A percentile compares a stretch with the other conserved stretches of the same genome.
These are phyloP conservation scores for Squalus acanthias DNA, from an alignment of 2,797 vertebrate genomes.

Conservation along the genomic window DNA sequence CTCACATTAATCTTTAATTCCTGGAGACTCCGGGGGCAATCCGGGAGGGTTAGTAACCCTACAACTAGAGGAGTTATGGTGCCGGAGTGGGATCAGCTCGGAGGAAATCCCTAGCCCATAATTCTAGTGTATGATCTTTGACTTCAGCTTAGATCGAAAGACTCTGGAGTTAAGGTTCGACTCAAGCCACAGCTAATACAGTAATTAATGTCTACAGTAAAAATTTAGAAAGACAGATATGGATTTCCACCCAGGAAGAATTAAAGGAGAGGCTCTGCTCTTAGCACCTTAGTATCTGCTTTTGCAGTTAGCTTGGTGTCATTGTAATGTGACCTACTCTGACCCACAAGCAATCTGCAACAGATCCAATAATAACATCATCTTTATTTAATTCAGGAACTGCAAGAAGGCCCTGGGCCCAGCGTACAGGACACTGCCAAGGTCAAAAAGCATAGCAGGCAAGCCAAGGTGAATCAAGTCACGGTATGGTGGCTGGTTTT, in stretches of 20 bases:
- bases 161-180: neutral
- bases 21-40: neutral
- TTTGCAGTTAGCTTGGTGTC: neutral
- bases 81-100: neutral
- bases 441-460: neutral
- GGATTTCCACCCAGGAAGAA: neutral
- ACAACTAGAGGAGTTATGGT: neutral
- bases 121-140: neutral
- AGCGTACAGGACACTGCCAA: neutral
- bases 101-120: neutral
- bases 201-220: neutral
- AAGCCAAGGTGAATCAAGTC: neutral
- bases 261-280: neutral
- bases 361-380: conserved; percentile 21
- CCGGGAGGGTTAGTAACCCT: neutral
- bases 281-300: neutral
- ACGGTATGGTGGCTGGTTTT: neutral
- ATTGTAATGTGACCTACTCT: conserved; percentile 7
- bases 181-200: neutral
- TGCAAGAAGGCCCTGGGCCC: neutral
- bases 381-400: conserved; percentile 31
- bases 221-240: neutral
- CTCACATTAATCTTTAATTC: neutral
- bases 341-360: conserved; percentile 26
- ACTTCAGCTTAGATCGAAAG: neutral